phyloP scores from a whole-genome alignment of 1,140 invertebrate genomes.

The Adoxophyes honmai region DNA sequence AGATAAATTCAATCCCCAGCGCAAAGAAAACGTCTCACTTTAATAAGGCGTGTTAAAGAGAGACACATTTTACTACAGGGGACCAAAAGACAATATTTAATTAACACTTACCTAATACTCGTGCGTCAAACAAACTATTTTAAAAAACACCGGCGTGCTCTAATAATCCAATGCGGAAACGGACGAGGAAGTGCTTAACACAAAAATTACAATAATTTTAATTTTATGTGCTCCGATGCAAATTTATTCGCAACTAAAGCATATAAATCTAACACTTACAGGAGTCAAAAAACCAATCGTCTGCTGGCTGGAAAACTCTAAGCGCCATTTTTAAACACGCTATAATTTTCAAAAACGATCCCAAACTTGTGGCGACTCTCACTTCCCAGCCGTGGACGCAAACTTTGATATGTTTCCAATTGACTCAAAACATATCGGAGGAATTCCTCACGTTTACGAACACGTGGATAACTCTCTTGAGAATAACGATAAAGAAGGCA shows the following conservation, averaged over 20 bases:
- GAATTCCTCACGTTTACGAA: constrained; percentile 56
- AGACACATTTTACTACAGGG: too few relatives aligned
- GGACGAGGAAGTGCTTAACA: too few relatives aligned
- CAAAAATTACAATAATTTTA: not conserved
- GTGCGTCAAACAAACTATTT: too few relatives aligned
- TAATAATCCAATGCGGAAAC: too few relatives aligned
- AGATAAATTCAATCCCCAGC: too few relatives aligned
- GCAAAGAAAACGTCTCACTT: too few relatives aligned
- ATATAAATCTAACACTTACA: constrained; percentile 18
- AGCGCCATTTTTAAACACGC: constrained; percentile 59
- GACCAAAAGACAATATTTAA: too few relatives aligned
- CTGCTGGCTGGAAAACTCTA: constrained; percentile 57
- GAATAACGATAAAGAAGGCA: constrained; percentile 47
- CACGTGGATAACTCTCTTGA: constrained; percentile 57
- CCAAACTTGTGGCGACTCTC: constrained; percentile 45
- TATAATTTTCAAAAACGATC: constrained; percentile 48
- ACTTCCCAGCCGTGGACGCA: constrained; percentile 65
- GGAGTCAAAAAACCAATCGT: constrained; percentile 50
- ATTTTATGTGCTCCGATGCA: not conserved
- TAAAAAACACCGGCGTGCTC: not conserved
- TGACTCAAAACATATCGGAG: constrained; percentile 46
- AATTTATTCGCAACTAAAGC: not conserved
- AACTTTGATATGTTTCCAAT: constrained; percentile 54
- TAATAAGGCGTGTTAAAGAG: too few relatives aligned
- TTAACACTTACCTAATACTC: too few relatives aligned